A percentile compares a stretch with the other conserved stretches of the same genome.
These are phyloP conservation scores for Morpho achilles DNA, from an alignment of 2,888 invertebrate species.

Conservation along the genomic window DNA sequence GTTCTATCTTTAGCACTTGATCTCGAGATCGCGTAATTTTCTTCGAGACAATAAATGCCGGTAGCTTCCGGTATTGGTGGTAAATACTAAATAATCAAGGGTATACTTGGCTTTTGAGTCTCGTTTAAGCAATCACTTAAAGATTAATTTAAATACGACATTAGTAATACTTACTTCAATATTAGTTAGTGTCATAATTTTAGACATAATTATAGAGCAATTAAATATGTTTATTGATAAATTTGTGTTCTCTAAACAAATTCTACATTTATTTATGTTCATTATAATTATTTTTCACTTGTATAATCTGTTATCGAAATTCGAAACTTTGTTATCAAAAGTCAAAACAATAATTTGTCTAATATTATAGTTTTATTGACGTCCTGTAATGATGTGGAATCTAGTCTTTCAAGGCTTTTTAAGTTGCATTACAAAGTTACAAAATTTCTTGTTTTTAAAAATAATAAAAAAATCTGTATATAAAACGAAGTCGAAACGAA, in stretches of 20 bases:
- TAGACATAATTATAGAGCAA: slow-evolving; percentile 41
- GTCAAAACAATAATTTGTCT: no score
- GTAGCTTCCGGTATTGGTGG: not conserved
- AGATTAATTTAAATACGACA: not conserved
- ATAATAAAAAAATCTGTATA: no score
- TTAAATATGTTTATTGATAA: slow-evolving; percentile 45
- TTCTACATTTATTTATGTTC: slow-evolving; percentile 44
- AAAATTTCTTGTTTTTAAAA: no score
- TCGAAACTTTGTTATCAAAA: no score
- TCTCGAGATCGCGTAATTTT: not conserved
- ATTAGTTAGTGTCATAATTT: slow-evolving; percentile 54
- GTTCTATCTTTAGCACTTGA: not conserved
- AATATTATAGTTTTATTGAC: no score
- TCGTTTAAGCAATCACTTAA: not conserved
- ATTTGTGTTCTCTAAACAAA: slow-evolving; percentile 44
- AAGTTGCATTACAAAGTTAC: no score
- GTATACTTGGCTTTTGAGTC: not conserved
- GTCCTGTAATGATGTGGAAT: no score
- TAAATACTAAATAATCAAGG: not conserved
- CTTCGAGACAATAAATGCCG: not conserved
- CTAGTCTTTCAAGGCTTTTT: no score
- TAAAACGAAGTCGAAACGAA: no score
- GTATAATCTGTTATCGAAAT: no score
- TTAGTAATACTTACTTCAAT: slow-evolving; percentile 44
- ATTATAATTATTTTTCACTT: slow-evolving; percentile 10